These are phyloP conservation scores for Syrrhaptes paradoxus DNA, from an alignment of 2,113 vertebrate genomes.

Conservation along the genomic window DNA sequence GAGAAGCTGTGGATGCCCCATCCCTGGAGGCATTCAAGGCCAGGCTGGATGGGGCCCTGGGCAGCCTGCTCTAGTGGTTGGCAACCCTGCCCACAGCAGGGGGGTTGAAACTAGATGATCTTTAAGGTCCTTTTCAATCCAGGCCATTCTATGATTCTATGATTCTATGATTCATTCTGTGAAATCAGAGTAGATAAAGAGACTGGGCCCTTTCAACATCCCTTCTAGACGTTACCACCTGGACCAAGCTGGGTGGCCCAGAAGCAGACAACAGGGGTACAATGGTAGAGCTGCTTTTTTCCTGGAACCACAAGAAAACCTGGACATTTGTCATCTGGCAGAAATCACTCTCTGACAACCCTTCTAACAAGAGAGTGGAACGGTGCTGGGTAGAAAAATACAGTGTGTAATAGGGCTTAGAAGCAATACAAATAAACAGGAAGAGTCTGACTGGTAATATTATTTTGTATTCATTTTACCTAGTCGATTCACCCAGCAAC, in stretches of 20 bases:
- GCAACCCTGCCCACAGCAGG: too few relatives aligned
- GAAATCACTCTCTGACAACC: not conserved
- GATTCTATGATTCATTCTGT: too few relatives aligned
- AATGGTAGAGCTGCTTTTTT: not conserved
- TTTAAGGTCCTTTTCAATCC: too few relatives aligned
- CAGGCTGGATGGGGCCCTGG: too few relatives aligned
- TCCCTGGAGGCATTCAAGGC: too few relatives aligned
- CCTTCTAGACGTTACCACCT: not conserved
- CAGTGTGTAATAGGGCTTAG: not conserved
- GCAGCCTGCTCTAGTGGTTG: too few relatives aligned
- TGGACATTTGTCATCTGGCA: not conserved
- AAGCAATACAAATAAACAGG: not conserved
- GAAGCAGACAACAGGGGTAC: not conserved
- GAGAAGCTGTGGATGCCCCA: too few relatives aligned
- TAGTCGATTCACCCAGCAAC: not conserved
- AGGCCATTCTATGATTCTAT: too few relatives aligned
- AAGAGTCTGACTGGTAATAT: not conserved
- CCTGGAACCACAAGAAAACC: not conserved
- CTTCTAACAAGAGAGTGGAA: not conserved
- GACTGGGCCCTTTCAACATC: not conserved
- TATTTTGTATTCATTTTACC: not conserved
- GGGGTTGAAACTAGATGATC: too few relatives aligned
- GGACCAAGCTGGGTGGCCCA: not conserved
- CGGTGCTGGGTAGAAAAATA: not conserved
- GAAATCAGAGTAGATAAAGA: not conserved